Base-by-base conservation (phyloP, 2,888 invertebrate species). In the Diaprepes abbreviatus region DNA sequence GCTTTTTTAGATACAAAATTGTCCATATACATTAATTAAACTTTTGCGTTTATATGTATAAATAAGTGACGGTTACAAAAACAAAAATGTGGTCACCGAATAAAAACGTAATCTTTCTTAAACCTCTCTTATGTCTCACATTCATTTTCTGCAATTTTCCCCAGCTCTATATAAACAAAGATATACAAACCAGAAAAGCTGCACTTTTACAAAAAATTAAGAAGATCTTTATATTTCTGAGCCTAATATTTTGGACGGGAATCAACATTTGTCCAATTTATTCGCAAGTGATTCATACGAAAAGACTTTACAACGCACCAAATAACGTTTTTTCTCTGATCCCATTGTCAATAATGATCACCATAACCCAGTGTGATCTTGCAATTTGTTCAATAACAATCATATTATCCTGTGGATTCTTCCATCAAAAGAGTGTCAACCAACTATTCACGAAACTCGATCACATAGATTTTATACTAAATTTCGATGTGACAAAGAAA, bases 131-230 rank as follows among this genome's bases (percentile, higher is more conserved):
- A 6, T 5, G 21, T 7, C 12, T 55, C 2, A 55, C 55, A 0
- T 36, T 7, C 3, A 55, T 55, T 14, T 55, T 55, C 21, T 55
- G 55, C 9, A 21, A 12, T 21, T 55, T 55, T 38, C 55, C 36
- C 0, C 55, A 19, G 7, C 12, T 55, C 7, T 6, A 21, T 3
- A 1, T 38, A 9, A 0, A 19, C 5, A 14, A 36, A 14, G 2
- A 33, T n/a, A 10, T 7, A n/a, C n/a, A 55, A 21, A 12, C 36
- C 17, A 33, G 10, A 55, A 55, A 12, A 36, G 1, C 4, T 5
- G 0, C 2, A 2, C 19, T 55, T 1, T 0, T 12, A 16, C 36
- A 3, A 1, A 38, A 38, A 36, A 2, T 38, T 7, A 12, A 35
- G 6, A 36, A 21, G 12, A 1, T 4, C 17, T 19, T 55, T 35